Evolutionary conservation across 2,797 vertebrate genomes (phyloP).

Genomic region (Lycodopsis pacificus): DNA sequence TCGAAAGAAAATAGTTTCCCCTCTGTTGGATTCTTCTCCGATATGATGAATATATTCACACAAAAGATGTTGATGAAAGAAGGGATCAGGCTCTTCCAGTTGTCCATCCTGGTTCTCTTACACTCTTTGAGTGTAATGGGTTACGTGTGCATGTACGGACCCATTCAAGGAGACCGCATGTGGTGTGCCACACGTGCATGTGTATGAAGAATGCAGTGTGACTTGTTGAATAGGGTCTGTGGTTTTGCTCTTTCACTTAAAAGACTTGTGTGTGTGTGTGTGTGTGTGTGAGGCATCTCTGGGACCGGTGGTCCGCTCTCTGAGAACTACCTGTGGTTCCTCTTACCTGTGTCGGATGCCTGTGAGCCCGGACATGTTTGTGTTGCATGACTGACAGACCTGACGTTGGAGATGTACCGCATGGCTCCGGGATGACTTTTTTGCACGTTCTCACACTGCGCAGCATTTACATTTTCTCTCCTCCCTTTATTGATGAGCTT

Average conservation of each 20-base stretch:
- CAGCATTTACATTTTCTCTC: conserved; percentile 64
- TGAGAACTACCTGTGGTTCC: conserved; percentile 28
- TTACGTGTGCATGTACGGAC: conserved; percentile 62
- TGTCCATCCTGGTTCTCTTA: conserved; percentile 23
- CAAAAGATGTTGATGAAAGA: background rate
- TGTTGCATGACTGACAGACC: conserved; percentile 75
- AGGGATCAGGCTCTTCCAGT: conserved; percentile 36
- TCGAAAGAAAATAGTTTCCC: background rate
- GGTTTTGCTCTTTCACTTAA: conserved; percentile 17
- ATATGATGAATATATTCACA: background rate
- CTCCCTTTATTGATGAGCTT: conserved; percentile 56
- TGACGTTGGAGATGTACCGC: conserved; percentile 52
- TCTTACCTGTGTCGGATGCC: conserved; percentile 40
- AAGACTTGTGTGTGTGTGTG: background rate
- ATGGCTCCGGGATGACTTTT: conserved; percentile 60
- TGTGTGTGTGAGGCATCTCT: conserved; percentile 32
- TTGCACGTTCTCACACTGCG: conserved; percentile 60
- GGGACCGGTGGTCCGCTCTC: conserved; percentile 25
- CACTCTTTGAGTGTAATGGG: background rate
- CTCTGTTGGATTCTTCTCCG: background rate
- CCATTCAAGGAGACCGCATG: conserved; percentile 52
- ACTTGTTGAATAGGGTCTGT: conserved; percentile 44
- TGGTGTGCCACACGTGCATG: conserved; percentile 70
- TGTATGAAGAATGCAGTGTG: conserved; percentile 60
- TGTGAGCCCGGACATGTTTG: conserved; percentile 42